Evolutionary conservation across 92 coral and sea anemone genomes (phyloP).

Genomic region (Palythoa caribaeorum): DNA sequence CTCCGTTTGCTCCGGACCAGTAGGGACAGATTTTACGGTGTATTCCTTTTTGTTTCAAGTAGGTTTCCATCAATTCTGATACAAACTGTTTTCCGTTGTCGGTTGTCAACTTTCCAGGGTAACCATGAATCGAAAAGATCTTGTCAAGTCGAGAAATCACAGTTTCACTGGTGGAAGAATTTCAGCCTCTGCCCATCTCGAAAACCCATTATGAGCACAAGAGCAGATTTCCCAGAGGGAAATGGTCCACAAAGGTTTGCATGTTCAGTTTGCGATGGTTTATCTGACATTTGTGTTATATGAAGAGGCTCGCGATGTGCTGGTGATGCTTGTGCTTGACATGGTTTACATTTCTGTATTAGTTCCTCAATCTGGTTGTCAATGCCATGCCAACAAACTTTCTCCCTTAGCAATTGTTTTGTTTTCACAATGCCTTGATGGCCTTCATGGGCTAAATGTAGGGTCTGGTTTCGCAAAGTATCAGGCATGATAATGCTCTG

Average conservation of each 20-base stretch:
- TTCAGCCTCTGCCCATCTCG: neutral
- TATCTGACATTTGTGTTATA: neutral
- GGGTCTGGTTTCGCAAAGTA: neutral
- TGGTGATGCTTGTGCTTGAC: neutral
- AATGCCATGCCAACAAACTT: neutral
- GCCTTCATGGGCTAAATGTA: neutral
- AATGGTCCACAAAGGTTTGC: neutral
- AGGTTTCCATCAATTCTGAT: no score
- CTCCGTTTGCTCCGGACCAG: no score
- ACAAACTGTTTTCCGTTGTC: neutral
- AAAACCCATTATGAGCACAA: neutral
- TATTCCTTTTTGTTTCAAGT: no score
- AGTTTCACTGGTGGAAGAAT: slow-evolving; percentile 11
- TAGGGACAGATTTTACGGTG: no score
- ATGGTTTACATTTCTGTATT: neutral
- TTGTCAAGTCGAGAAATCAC: neutral
- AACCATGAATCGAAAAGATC: neutral
- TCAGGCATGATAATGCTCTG: neutral
- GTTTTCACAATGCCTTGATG: neutral
- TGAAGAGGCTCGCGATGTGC: neutral
- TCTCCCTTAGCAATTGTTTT: neutral
- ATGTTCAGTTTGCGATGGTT: neutral
- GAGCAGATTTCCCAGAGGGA: neutral
- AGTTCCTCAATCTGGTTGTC: neutral
- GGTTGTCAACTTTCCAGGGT: neutral